Evolutionary conservation across 2,888 invertebrate genomes (phyloP).

Genomic region (Synanthedon andrenaeformis): DNA sequence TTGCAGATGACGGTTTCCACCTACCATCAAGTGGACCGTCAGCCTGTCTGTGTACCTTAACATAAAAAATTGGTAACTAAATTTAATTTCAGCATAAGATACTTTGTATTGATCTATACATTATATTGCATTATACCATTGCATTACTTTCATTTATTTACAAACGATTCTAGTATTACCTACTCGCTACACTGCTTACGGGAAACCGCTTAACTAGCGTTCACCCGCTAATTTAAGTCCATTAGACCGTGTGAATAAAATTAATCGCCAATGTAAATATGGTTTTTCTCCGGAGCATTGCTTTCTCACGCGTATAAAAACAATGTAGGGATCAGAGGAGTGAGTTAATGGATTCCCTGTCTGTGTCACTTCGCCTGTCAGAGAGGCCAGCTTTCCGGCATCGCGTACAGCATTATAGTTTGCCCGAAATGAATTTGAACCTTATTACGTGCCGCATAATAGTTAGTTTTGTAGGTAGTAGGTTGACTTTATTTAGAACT

Average conservation of each 20-base stretch:
- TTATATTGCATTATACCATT: too few relatives aligned
- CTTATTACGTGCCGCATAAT: background rate
- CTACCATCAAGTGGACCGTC: too few relatives aligned
- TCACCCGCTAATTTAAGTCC: background rate
- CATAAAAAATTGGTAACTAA: too few relatives aligned
- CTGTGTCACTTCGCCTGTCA: conserved; percentile 24
- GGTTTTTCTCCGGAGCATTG: background rate
- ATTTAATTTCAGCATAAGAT: too few relatives aligned
- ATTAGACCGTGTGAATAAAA: background rate
- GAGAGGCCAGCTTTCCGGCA: conserved; percentile 17
- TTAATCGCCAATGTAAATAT: background rate
- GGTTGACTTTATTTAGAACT: conserved; percentile 2
- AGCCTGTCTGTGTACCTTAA: too few relatives aligned
- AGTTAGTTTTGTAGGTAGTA: background rate
- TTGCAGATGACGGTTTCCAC: too few relatives aligned
- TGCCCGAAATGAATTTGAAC: background rate
- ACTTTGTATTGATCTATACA: too few relatives aligned
- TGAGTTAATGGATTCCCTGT: conserved; percentile 25
- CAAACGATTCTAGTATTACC: too few relatives aligned
- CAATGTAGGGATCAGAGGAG: conserved; percentile 15
- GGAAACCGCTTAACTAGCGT: background rate
- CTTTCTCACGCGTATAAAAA: conserved; percentile 14
- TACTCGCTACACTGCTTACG: too few relatives aligned
- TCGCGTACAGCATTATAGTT: background rate
- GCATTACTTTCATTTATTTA: too few relatives aligned